Evolutionary conservation across 2,797 vertebrate species (phyloP).

Genomic region (Orestias chungarensis): DNA sequence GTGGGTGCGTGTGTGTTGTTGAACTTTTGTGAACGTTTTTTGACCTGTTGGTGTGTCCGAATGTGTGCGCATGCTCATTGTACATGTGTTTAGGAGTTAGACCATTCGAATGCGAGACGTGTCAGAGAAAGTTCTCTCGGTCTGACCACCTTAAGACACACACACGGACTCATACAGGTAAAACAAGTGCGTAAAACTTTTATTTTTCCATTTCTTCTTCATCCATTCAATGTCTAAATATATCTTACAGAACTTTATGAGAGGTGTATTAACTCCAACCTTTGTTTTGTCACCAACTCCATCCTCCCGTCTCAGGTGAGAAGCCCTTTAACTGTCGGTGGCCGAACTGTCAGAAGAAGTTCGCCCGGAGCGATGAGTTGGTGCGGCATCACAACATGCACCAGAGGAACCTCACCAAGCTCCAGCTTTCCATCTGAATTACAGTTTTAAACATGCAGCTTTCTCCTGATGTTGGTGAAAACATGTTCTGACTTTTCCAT

Average conservation of each 20-base stretch:
- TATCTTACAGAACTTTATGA: neutral
- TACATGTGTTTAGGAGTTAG: slow-evolving; percentile 89
- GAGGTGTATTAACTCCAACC: neutral
- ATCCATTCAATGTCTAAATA: slow-evolving; percentile 42
- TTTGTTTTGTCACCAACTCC: slow-evolving; percentile 5
- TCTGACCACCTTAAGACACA: slow-evolving; percentile 99
- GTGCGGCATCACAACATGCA: slow-evolving; percentile 99
- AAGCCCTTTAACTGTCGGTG: slow-evolving; percentile 98
- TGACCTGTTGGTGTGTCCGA: slow-evolving; percentile 50
- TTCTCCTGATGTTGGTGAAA: neutral
- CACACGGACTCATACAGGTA: slow-evolving; percentile 99
- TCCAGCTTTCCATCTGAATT: slow-evolving; percentile 91
- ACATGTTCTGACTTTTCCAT: neutral
- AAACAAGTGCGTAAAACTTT: slow-evolving; percentile 99
- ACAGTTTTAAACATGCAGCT: neutral
- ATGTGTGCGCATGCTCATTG: slow-evolving; percentile 62
- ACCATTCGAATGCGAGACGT: slow-evolving; percentile 99
- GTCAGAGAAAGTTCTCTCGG: slow-evolving; percentile 99
- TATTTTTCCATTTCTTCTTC: slow-evolving; percentile 92
- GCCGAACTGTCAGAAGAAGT: slow-evolving; percentile 99
- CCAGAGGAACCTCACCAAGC: slow-evolving; percentile 98
- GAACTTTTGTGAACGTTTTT: slow-evolving; percentile 7
- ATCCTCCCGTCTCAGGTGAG: slow-evolving; percentile 84
- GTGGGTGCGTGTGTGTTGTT: slow-evolving; percentile 33
- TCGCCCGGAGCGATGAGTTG: slow-evolving; percentile 95